phyloP scores from a whole-genome alignment of 2,113 vertebrate genomes.

The Mesembrinibis cayennensis region DNA sequence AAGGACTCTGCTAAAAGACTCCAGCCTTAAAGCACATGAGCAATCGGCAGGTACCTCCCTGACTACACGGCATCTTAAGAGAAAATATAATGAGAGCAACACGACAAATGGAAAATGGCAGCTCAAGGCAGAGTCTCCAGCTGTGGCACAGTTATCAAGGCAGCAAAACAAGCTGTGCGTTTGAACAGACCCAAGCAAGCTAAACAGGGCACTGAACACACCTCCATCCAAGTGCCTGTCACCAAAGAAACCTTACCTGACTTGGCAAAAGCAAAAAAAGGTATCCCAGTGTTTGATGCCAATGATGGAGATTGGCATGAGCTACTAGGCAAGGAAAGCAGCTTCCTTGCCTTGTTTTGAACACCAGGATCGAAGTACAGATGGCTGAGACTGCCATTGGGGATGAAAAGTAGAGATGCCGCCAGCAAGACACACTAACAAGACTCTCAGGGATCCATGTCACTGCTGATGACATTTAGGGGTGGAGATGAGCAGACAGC shows the following conservation, averaged over 20 bases:
- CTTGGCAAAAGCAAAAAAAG: neutral
- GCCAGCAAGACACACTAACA: constrained; percentile 30
- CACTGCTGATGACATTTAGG: constrained; percentile 16
- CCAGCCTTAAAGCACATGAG: neutral
- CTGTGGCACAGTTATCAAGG: neutral
- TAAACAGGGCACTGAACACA: neutral
- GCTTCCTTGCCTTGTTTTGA: neutral
- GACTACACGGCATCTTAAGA: neutral
- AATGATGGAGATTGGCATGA: neutral
- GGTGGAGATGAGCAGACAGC: neutral
- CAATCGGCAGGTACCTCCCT: neutral
- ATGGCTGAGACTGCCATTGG: neutral
- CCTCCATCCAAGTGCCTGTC: neutral
- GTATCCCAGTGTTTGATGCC: neutral
- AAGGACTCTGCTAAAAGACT: neutral
- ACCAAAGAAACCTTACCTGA: neutral
- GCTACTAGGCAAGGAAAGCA: neutral
- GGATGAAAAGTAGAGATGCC: neutral
- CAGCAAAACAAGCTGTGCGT: neutral
- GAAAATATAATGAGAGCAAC: neutral
- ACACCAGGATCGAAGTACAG: neutral
- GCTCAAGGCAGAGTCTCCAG: neutral
- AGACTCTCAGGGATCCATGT: constrained; percentile 41
- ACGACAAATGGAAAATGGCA: neutral
- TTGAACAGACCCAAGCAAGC: neutral